These are phyloP conservation scores for Zaprionus vittiger DNA, from an alignment of 1,140 invertebrate species.

Conservation along the genomic window DNA sequence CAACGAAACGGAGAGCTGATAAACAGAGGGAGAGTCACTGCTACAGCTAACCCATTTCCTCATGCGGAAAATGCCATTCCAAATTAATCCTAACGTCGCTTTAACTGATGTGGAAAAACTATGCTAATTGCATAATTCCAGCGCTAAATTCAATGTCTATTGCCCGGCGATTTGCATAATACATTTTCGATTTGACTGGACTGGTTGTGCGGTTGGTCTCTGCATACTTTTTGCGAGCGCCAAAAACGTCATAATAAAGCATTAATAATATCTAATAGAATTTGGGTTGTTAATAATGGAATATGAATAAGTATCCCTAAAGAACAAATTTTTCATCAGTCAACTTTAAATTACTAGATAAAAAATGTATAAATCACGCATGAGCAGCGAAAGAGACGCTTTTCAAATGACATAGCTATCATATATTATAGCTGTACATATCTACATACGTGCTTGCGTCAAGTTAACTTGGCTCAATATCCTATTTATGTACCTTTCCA, in stretches of 20 bases:
- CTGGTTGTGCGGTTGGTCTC: not conserved
- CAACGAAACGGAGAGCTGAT: not conserved
- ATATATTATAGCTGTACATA: too few species aligned
- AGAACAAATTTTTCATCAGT: too few species aligned
- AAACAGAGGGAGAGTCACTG: slow-evolving; percentile 8
- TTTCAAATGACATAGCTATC: too few species aligned
- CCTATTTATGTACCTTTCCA: too few species aligned
- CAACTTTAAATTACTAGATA: too few species aligned
- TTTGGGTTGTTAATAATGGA: not conserved
- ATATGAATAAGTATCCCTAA: too few species aligned
- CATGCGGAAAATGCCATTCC: slow-evolving; percentile 26
- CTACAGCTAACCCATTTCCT: slow-evolving; percentile 13
- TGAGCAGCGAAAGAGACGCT: too few species aligned
- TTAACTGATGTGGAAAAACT: slow-evolving; percentile 73
- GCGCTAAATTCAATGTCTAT: slow-evolving; percentile 38
- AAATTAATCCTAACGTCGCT: slow-evolving; percentile 77
- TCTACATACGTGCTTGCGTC: too few species aligned
- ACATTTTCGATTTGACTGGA: slow-evolving; percentile 52
- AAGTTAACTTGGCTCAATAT: too few species aligned
- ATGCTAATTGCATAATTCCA: slow-evolving; percentile 69
- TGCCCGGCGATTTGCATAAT: slow-evolving; percentile 74
- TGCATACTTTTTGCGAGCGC: not conserved
- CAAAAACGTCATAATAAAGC: not conserved
- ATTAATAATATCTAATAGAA: slow-evolving; percentile 13
- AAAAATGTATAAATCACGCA: too few species aligned